Base-by-base conservation (phyloP, 2,797 vertebrate species). In the Oryzias dopingdopingensis region DNA sequence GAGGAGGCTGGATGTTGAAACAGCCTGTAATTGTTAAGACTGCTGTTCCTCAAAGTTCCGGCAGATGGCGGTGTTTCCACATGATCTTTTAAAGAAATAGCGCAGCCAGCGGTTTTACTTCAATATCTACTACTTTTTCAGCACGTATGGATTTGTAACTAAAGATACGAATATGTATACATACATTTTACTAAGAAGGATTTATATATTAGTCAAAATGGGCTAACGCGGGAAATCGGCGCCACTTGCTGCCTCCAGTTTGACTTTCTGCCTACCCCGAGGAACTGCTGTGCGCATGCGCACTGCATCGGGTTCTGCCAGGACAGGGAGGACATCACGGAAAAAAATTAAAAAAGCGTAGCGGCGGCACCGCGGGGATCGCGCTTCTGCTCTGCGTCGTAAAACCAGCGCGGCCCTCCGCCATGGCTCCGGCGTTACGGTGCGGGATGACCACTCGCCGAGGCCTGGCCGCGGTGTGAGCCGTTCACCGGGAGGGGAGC, bases 261-360 rank as follows among this genome's bases (percentile, higher is more conserved):
- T 77, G 72, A 75, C 77, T 82, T 82, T 76, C 32, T 76, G 74
- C 59, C 63, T 67, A 79, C 60, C 62, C 77, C 64, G 67, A 70
- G 63, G 67, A 82, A 57, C 72, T 45, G 58, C 41, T 84, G 55
- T 89, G 89, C 54, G 90, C 90, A 90, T 91, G 90, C 90, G 90
- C 88, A 89, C 80, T 86, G 83, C 80, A 80, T 87, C 85, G 83
- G 20, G 42, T 50, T 83, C 75, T 82, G 78, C 74, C 75, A 86
- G 86, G 84, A 85, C 86, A 77, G 80, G 80, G 86, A 87, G 81
- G 88, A 92, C 89, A 91, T 90, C 90, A 89, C 88, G 87, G 87
- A 87, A 89, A 86, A 90, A 88, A 80, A 78, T 79, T 74, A 85
- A 90, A 88, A 79, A 78, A 79, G 73, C 85, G 41, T 37, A 14